Conservation (phyloP, 2,888 invertebrate genomes). For the Drosophila meridiana region DNA sequence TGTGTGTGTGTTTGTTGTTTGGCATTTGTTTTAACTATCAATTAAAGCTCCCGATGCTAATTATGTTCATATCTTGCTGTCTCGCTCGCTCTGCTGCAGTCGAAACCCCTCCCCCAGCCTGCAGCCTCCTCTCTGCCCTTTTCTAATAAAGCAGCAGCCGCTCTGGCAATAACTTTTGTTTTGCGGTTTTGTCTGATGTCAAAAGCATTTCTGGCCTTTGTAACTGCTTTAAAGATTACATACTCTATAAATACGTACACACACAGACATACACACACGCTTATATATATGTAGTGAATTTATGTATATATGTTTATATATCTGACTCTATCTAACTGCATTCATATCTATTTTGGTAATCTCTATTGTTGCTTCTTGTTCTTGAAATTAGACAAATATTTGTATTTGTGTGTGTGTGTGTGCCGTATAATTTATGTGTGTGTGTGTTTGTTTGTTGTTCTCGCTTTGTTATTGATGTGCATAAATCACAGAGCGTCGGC, state of each 20-base stretch:
- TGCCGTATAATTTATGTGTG: constrained; percentile 52
- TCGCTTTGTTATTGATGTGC: constrained; percentile 47
- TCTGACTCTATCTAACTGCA: constrained; percentile 10
- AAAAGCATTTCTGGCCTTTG: constrained; percentile 33
- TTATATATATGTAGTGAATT: not conserved
- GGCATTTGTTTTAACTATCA: constrained; percentile 73
- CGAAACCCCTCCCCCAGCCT: not conserved
- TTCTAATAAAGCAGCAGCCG: constrained; percentile 7
- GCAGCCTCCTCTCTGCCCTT: not conserved
- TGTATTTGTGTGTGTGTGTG: constrained; percentile 50
- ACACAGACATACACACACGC: not conserved
- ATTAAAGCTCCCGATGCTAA: constrained; percentile 76
- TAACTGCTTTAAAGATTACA: constrained; percentile 20
- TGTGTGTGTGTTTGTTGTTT: constrained; percentile 33
- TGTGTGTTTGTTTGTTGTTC: constrained; percentile 38
- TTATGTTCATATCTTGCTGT: constrained; percentile 64
- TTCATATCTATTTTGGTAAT: constrained; percentile 36
- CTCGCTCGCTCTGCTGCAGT: constrained; percentile 10
- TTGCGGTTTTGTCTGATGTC: constrained; percentile 42
- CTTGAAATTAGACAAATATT: constrained; percentile 74
- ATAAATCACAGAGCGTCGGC: constrained; percentile 50
- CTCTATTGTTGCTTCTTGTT: constrained; percentile 58
- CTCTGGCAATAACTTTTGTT: constrained; percentile 39
- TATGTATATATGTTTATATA: constrained; percentile 1
- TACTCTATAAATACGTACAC: not conserved